Evolutionary conservation across 2,888 invertebrate species (phyloP), one percentile per base, ranked within the genome.

Genomic region (Rhogogaster chlorosoma): DNA sequence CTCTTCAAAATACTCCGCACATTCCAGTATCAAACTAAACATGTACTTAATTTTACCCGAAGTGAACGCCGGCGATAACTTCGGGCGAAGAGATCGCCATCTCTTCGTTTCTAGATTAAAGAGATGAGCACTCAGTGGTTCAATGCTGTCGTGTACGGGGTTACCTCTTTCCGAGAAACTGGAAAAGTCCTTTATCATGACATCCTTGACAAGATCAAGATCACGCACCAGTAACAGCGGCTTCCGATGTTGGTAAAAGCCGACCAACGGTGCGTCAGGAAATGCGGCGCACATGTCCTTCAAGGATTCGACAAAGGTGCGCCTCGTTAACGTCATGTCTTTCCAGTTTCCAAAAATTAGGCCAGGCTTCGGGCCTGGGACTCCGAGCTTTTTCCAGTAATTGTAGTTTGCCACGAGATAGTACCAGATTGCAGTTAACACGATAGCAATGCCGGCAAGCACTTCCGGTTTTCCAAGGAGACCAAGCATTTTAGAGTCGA

Each of bases 21-120:
- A 94, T 61, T 93, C 91, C 26, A 91, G 85, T 9, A 94, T 86
- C 12, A 94, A 89, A 57, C 91, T 88, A 86, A 94, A 94, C 94
- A 94, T 94, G n/a, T 91, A 90, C 88, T 93, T 94, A 86, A 95
- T 91, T 89, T 94, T 95, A 2, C 94, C 94, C 0, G 94, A 93
- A 1, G 94, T 94, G 87, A 95, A 95, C 2, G 93, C 92, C 0
- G 94, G 94, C 0, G 94, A 93, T 18, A 95, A 88, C 84, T 93
- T 94, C 1, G 90, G 87, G 22, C 95, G 91, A 26, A 94, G 89
- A 6, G 91, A 91, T 70, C 93, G 92, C 95, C 95, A 95, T 85
- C 93, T 91, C 5, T 89, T 88, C 0, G 92, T 91, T 15, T 92
- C 92, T 49, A 94, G 87, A 57, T 89, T 90, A 73, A 94, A 90